A percentile compares a stretch with the other conserved stretches of the same genome.
These are phyloP conservation scores for Cordilura impudica DNA, from an alignment of 2,888 invertebrate genomes.

Conservation along the genomic window DNA sequence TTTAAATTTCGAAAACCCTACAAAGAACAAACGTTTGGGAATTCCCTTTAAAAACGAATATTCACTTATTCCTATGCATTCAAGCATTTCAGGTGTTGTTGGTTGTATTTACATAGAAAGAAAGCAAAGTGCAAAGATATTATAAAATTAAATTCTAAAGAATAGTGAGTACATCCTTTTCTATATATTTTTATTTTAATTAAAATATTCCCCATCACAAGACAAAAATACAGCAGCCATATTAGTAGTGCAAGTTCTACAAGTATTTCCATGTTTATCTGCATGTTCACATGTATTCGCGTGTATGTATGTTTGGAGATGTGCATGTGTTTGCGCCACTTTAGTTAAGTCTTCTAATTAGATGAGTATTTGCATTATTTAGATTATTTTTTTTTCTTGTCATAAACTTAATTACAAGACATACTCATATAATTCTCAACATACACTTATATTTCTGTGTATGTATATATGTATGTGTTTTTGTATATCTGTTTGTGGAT, in stretches of 20 bases:
- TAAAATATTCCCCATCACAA: constrained; percentile 25
- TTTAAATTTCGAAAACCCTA: no score
- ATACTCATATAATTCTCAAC: background rate
- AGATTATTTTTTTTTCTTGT: background rate
- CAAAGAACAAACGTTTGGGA: no score
- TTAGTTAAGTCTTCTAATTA: constrained; percentile 43
- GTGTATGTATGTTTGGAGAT: background rate
- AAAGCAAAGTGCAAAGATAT: background rate
- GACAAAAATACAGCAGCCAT: background rate
- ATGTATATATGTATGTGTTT: no score
- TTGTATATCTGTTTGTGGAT: no score
- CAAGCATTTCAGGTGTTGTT: background rate
- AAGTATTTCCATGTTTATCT: background rate
- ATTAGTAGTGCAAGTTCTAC: background rate
- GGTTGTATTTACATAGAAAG: no score
- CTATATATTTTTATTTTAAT: constrained; percentile 7
- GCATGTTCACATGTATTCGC: background rate
- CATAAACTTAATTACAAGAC: background rate
- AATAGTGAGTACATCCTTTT: background rate
- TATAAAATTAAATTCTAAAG: background rate
- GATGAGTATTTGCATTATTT: constrained; percentile 18
- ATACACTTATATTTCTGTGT: no score
- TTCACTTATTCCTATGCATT: no score
- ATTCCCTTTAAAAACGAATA: no score
- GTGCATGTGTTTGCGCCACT: background rate